Evolutionary conservation across 2,888 invertebrate genomes (phyloP), one percentile per base, ranked within the genome.

Genomic region (Poecilus cupreus): DNA sequence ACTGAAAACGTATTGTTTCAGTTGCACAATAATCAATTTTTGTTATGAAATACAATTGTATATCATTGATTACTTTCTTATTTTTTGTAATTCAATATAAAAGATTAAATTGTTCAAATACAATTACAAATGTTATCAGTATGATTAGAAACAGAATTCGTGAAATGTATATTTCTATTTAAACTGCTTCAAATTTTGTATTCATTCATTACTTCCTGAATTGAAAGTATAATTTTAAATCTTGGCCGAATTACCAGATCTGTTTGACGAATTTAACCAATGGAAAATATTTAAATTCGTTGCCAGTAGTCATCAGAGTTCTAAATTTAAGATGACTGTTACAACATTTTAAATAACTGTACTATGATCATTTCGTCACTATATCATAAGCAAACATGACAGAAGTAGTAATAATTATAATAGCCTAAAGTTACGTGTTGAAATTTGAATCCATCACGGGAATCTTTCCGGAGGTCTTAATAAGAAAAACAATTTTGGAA

Each of bases 311-410:
- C 16, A 13, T 68, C 64, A 68, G 10, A n/a, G 26, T 26, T 68
- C 68, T 68, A 68, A n/a, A 72, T 20, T 72, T 72, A 11, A 46
- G 72, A 72, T 72, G 24, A 37, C 37, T 16, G 37, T 68, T 72
- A 10, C 72, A 46, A 43, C 43, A 68, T 68, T 39, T 54, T 54
- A 54, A 60, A 13, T 60, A 43, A 8, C n/a, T 68, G 64, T 16
- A 68, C 64, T 68, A 37, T 37, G 64, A 18, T 37, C 64, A 10
- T 18, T 32, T 32, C 64, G 37, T 68, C 64, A 68, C 16, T 37
- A 18, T 18, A 51, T 13, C 18, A 10, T 13, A 13, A 51, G 18
- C 20, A 51, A 51, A 13, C 51, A 11, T 16, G 8, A 51, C 13
- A 18, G 18, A 18, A 18, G 5, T 46, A 8, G 8, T n/a, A 8